These are phyloP conservation scores for Xanthia togata DNA, from an alignment of 2,888 invertebrate species.

Conservation along the genomic window DNA sequence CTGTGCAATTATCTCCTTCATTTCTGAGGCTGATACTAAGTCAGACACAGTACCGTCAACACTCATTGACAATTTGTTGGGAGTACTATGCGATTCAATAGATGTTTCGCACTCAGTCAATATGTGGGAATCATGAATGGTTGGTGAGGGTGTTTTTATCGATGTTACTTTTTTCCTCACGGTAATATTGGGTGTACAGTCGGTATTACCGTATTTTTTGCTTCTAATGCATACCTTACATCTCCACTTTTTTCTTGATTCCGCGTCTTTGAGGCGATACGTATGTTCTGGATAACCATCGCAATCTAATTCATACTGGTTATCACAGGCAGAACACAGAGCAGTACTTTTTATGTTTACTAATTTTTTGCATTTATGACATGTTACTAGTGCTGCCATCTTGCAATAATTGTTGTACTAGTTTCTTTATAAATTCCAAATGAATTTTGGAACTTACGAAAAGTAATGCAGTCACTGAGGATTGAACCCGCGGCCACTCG, in stretches of 20 bases:
- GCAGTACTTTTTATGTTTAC: constrained; percentile 16
- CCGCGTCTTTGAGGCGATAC: constrained; percentile 21
- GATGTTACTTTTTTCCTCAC: too few relatives aligned
- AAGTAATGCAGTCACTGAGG: constrained; percentile 5
- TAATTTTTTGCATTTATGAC: constrained; percentile 25
- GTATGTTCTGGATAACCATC: constrained; percentile 26
- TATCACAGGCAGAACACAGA: constrained; percentile 13
- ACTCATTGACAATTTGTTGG: too few relatives aligned
- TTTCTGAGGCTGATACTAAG: too few relatives aligned
- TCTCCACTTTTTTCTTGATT: neutral
- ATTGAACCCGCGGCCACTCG: constrained; percentile 6
- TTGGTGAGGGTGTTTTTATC: too few relatives aligned
- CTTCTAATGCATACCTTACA: too few relatives aligned
- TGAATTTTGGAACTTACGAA: constrained; percentile 5
- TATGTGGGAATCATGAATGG: too few relatives aligned
- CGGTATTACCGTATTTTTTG: constrained; percentile 9
- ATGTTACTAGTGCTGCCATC: constrained; percentile 24
- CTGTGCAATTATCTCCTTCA: too few relatives aligned
- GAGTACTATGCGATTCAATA: too few relatives aligned
- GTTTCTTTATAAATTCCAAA: neutral
- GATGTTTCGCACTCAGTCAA: too few relatives aligned
- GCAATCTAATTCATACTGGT: constrained; percentile 20
- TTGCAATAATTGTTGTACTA: neutral
- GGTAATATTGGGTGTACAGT: neutral
- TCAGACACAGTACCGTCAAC: too few relatives aligned